Evolutionary conservation across 1,140 invertebrate species (phyloP), one percentile per base, ranked within the genome.

Genomic region (Arion vulgaris): DNA sequence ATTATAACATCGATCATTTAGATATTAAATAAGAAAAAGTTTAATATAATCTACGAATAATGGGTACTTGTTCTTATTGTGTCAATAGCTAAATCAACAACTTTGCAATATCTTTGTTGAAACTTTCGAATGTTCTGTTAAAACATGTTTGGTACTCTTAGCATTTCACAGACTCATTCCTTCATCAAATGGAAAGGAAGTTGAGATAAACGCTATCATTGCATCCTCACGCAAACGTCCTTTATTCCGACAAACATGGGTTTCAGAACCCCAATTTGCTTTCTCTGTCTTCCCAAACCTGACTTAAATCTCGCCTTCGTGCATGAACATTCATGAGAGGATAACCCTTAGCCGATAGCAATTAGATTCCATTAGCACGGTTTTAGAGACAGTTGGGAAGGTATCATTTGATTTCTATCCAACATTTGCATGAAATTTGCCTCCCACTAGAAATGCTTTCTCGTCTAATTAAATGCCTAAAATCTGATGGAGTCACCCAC

Each of bases 291-390:
- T 57, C n/a, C n/a, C 62, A 32, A 66, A 0, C 23, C 32, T 32
- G 57, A n/a, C 51, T 39, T 57, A 39, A 78, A 62, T 78, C 53
- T 78, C 34, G 76, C 76, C 13, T 78, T 53, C 28, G 76, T 23
- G 36, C 76, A 66, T 78, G 76, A 78, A 66, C 11, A 38, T 39
- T 66, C 76, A 78, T 1, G 23, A 36, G 76, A 36, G 19, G 57
- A 68, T 41, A 38, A 39, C 76, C 26, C 76, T 78, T 38, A 26
- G 76, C 57, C 36, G 39, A 32, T 26, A 39, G 53, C 53, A 78
- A 78, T 78, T 78, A 78, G 76, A 78, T 78, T 78, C 76, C 76
- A 78, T 78, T 78, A 78, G 62, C n/a, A 28, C 5, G 28, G 62
- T 5, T 28, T 28, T 32, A 32, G 62, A n/a, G 28, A 4, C 62